These are phyloP conservation scores for Myotis daubentonii DNA, from an alignment of 2,797 vertebrate genomes.

Conservation along the genomic window DNA sequence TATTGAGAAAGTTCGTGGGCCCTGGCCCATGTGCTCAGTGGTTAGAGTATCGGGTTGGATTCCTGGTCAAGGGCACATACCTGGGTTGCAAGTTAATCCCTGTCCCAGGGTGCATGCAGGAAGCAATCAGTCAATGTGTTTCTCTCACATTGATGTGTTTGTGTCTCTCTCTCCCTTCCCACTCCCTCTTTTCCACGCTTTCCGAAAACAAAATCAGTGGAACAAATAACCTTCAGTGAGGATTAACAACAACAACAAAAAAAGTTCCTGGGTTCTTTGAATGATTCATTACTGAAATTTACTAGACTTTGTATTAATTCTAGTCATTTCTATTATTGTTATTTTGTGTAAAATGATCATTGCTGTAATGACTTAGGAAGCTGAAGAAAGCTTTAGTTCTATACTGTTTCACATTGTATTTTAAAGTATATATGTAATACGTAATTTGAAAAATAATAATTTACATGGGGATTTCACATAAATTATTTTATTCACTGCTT, in stretches of 20 bases:
- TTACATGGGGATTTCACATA: constrained; percentile 4
- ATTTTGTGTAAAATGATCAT: constrained; percentile 8
- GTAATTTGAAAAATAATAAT: constrained; percentile 1
- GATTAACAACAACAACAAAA: neutral
- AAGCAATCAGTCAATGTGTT: no score
- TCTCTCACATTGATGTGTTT: no score
- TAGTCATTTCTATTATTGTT: neutral
- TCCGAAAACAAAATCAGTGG: no score
- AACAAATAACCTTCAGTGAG: no score
- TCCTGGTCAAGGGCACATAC: no score
- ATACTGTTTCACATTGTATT: neutral
- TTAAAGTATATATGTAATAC: constrained; percentile 5
- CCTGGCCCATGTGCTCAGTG: no score
- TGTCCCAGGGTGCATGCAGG: no score
- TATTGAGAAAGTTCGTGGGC: neutral
- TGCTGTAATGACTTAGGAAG: neutral
- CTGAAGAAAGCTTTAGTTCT: neutral
- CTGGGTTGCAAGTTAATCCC: no score
- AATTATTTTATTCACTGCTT: neutral
- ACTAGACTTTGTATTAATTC: neutral
- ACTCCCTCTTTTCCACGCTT: no score
- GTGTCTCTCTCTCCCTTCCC: no score
- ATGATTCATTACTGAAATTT: neutral
- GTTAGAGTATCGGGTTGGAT: no score
- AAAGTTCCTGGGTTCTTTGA: neutral